phyloP scores from a whole-genome alignment of 2,113 vertebrate genomes.

The Cyprinodon brontotheroides region DNA sequence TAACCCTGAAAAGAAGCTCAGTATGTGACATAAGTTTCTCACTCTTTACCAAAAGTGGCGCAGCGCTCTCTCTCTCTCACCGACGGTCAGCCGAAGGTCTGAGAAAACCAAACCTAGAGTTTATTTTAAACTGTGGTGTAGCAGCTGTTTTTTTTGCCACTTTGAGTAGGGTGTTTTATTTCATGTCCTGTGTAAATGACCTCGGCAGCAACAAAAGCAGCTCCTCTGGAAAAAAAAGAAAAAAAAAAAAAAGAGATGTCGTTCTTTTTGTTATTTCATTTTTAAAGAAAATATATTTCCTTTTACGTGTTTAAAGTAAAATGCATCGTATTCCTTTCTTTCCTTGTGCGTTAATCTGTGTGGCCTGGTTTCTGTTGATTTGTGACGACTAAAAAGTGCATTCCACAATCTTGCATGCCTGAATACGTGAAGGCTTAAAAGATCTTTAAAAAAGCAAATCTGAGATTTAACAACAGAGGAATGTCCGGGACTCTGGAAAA shows the following conservation, averaged over 20 bases:
- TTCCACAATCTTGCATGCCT: too few species aligned
- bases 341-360: neutral
- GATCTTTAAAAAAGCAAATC: too few species aligned
- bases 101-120: neutral
- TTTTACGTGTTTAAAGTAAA: slow-evolving; percentile 96
- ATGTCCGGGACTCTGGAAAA: too few species aligned
- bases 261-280: slow-evolving; percentile 84
- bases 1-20: slow-evolving; percentile 76
- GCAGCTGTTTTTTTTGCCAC: slow-evolving; percentile 42
- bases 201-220: slow-evolving; percentile 92
- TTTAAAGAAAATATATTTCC: slow-evolving; percentile 97
- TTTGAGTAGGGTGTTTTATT: slow-evolving; percentile 62
- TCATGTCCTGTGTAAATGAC: slow-evolving; percentile 86
- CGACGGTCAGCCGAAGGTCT: neutral
- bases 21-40: slow-evolving; percentile 68
- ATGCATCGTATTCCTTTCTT: slow-evolving; percentile 57
- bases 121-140: slow-evolving; percentile 11
- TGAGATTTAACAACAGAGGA: too few species aligned
- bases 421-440: too few species aligned
- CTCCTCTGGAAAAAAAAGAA: slow-evolving; percentile 86
- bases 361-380: neutral
- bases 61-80: neutral
- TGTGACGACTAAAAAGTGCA: too few species aligned
- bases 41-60: slow-evolving; percentile 60
- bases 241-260: slow-evolving; percentile 35